These are phyloP conservation scores for Sitophilus oryzae DNA, from an alignment of 1,140 invertebrate genomes.

Conservation along the genomic window DNA sequence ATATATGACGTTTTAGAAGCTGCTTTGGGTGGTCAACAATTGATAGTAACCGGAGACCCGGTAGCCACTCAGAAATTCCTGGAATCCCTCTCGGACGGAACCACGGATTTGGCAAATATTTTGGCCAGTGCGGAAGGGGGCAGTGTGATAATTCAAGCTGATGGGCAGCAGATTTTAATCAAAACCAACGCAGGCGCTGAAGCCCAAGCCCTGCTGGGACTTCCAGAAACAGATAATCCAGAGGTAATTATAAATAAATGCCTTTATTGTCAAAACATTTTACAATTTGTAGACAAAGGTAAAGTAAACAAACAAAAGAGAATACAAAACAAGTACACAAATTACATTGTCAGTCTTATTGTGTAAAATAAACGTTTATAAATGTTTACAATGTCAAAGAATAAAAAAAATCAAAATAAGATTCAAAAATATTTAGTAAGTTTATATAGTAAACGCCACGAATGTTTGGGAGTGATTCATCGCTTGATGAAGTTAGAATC, in stretches of 20 bases:
- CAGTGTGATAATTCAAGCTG: slow-evolving; percentile 44
- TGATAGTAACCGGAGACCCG: slow-evolving; percentile 43
- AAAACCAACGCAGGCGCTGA: slow-evolving; percentile 40
- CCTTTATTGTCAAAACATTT: slow-evolving; percentile 2
- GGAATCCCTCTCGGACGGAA: slow-evolving; percentile 40
- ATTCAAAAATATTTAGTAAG: too few species aligned
- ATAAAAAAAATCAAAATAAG: too few species aligned
- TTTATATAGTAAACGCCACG: too few species aligned
- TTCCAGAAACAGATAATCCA: slow-evolving; percentile 37
- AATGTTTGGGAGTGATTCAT: too few species aligned
- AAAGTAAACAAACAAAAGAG: too few species aligned
- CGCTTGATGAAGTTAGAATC: too few species aligned
- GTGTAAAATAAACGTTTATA: too few species aligned
- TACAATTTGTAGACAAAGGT: too few species aligned
- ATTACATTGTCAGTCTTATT: too few species aligned
- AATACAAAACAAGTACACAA: too few species aligned
- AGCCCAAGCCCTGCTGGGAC: slow-evolving; percentile 37
- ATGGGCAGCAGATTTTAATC: slow-evolving; percentile 44
- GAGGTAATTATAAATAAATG: slow-evolving; percentile 4
- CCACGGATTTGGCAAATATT: slow-evolving; percentile 41
- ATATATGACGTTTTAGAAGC: background rate
- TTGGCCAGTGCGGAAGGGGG: slow-evolving; percentile 39
- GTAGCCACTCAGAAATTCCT: slow-evolving; percentile 41
- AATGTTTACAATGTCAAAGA: too few species aligned
- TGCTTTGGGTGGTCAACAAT: slow-evolving; percentile 32